These are phyloP conservation scores for Eurypyga helias DNA, from an alignment of 2,113 vertebrate species.

Conservation along the genomic window DNA sequence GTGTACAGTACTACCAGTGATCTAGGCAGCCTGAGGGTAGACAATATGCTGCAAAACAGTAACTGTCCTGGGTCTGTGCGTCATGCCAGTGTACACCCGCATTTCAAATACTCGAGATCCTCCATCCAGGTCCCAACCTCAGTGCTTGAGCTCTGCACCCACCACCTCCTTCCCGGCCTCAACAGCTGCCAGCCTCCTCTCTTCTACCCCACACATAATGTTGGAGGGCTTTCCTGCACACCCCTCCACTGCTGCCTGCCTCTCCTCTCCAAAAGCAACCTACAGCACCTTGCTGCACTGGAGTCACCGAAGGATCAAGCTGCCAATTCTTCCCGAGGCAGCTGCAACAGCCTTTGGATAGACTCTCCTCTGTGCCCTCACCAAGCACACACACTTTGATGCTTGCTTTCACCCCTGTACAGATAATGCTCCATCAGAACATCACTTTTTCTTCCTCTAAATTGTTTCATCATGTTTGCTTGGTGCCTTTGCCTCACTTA, in stretches of 20 bases:
- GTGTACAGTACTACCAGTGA: neutral
- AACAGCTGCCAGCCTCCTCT: neutral
- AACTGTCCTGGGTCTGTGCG: fast-evolving
- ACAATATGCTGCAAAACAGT: neutral
- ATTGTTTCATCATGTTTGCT: conserved; percentile 12
- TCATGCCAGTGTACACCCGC: neutral
- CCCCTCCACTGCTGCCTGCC: neutral
- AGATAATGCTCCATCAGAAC: neutral
- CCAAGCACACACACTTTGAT: neutral
- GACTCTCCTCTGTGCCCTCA: neutral
- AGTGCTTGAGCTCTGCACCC: neutral
- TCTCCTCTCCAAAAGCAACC: neutral
- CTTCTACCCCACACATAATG: neutral
- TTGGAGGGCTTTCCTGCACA: neutral
- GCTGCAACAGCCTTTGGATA: neutral
- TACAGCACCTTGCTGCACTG: fast-evolving
- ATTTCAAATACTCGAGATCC: neutral
- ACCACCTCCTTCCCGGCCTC: neutral
- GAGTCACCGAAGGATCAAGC: neutral
- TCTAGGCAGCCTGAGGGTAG: neutral
- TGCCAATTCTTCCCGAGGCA: neutral
- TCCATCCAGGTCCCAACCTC: neutral
- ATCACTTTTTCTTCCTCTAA: neutral
- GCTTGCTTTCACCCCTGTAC: neutral
- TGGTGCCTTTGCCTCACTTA: conserved; percentile 40